Percentiles rank a stretch among this genome's conserved stretches.
phyloP scores from a whole-genome alignment of 2,113 vertebrate species.

The Scartelaos histophorus region DNA sequence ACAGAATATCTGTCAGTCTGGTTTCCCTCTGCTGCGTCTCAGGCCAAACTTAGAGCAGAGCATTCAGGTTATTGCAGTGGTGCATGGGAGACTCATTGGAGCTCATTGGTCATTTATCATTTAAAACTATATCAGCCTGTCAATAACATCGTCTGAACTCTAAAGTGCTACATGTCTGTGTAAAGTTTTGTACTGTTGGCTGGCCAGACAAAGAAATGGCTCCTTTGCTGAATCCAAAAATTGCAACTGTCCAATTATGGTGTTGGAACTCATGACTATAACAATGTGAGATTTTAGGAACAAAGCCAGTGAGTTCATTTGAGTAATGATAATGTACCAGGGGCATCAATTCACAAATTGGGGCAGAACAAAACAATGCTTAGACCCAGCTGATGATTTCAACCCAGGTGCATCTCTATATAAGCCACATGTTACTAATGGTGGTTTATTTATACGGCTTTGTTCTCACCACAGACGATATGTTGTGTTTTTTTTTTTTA shows the following conservation, averaged over 20 bases:
- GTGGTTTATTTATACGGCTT: slow-evolving; percentile 2
- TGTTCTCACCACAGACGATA: not conserved
- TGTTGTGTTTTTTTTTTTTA: not conserved
- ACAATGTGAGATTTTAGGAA: not conserved
- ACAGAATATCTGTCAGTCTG: too few relatives aligned
- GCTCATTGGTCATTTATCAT: too few relatives aligned
- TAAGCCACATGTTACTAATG: not conserved
- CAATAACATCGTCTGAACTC: too few relatives aligned
- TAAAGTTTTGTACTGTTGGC: not conserved
- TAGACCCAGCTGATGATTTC: not conserved
- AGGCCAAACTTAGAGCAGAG: too few relatives aligned
- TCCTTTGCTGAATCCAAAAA: not conserved
- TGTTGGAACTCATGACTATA: not conserved
- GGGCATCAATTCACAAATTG: slow-evolving; percentile 9
- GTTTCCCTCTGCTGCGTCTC: too few relatives aligned
- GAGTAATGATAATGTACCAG: slow-evolving; percentile 1
- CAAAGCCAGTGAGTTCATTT: slow-evolving; percentile 2
- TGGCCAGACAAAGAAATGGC: not conserved
- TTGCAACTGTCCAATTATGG: not conserved
- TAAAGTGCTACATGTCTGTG: not conserved
- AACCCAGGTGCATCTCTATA: not conserved
- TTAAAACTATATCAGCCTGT: too few relatives aligned
- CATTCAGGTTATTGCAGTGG: too few relatives aligned
- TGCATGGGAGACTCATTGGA: too few relatives aligned
- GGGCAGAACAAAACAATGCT: slow-evolving; percentile 2